These are phyloP conservation scores for Actinia equina DNA, from an alignment of 64 coral and sea anemone genomes.

Conservation along the genomic window DNA sequence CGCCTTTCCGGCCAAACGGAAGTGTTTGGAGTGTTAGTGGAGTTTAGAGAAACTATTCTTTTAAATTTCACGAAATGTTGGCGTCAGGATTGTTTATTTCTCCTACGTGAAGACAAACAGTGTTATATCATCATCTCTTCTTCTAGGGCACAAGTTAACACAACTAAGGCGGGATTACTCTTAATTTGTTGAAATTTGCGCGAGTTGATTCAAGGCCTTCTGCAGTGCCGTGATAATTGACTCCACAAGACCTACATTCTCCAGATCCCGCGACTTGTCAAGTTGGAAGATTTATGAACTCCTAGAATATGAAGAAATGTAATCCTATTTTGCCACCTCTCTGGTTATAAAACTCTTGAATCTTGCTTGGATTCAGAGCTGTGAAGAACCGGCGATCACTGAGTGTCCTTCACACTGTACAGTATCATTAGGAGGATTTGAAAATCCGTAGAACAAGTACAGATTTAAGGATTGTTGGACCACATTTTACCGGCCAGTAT, in stretches of 20 bases:
- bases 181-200: not conserved
- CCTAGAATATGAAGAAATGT: not conserved
- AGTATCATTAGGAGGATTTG: not conserved
- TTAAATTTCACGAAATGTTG: slow-evolving; percentile 9
- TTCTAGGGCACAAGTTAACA: not conserved
- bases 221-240: not conserved
- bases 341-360: not conserved
- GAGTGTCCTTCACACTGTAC: not conserved
- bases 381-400: not conserved
- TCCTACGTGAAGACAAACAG: not conserved
- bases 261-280: slow-evolving; percentile 1
- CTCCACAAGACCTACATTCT: not conserved
- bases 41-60: slow-evolving; percentile 15
- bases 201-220: not conserved
- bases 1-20: slow-evolving; percentile 24
- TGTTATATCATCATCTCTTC: not conserved
- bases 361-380: not conserved
- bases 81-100: not conserved
- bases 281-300: slow-evolving; percentile 15
- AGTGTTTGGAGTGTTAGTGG: slow-evolving; percentile 18
- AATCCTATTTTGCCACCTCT: slow-evolving; percentile 13
- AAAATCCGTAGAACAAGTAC: slow-evolving; percentile 1
- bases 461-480: not conserved
- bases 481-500: not conserved
- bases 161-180: not conserved